These are phyloP conservation scores for Girardinus metallicus DNA, from an alignment of 2,797 vertebrate species.

Conservation along the genomic window DNA sequence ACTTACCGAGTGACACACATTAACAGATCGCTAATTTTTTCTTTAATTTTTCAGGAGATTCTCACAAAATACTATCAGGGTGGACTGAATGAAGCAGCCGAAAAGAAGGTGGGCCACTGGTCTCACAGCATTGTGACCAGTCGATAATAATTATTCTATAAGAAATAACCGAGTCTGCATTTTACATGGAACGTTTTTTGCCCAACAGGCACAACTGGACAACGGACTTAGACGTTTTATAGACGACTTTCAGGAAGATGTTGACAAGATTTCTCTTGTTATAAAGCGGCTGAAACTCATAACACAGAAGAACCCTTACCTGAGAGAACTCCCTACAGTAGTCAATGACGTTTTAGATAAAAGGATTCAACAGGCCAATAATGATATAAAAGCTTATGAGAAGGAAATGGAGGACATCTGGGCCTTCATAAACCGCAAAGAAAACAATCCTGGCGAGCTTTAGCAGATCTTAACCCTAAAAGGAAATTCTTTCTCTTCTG, in stretches of 20 bases:
- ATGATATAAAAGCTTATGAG: rapidly evolving
- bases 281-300: not conserved
- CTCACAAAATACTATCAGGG: not conserved
- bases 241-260: not conserved
- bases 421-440: not conserved
- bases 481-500: not conserved
- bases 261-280: not conserved
- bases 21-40: not conserved
- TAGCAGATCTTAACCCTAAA: not conserved
- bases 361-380: not conserved
- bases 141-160: not conserved
- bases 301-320: not conserved
- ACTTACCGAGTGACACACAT: not conserved
- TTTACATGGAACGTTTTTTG: not conserved
- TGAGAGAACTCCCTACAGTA: not conserved
- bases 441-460: not conserved
- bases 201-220: not conserved
- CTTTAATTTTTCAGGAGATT: not conserved
- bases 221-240: rapidly evolving
- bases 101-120: not conserved
- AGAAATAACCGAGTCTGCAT: not conserved
- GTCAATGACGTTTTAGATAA: rapidly evolving
- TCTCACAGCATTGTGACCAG: not conserved
- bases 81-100: not conserved
- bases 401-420: not conserved